Base-by-base conservation (phyloP, 2,888 invertebrate species). In the Cryptocephalus moraei region DNA sequence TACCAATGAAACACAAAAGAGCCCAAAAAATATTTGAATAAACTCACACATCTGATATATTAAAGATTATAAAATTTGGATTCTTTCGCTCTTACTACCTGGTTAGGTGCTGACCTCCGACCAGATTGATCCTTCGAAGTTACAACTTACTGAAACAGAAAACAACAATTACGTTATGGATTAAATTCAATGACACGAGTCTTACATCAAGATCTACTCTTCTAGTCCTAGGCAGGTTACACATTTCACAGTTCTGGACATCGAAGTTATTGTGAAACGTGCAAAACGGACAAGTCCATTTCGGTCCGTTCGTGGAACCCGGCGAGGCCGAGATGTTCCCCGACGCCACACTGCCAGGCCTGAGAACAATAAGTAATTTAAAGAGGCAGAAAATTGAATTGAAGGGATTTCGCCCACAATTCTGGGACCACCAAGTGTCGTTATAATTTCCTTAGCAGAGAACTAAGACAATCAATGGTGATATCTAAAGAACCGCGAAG, bases 251-350 rank as follows among this genome's bases (percentile, higher is more conserved):
- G 56, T 79, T 78, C 60, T 75, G 78, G 56, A 79, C 76, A 53
- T 82, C 81, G 52, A 83, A 75, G 53, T 81, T 80, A 76, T 96
- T 96, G 67, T 92, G 81, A 74, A 84, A 96, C 52, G 96, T 96
- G 79, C 96, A 96, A 64, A 91, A 86, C 58, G 81, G 80, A 70
- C 96, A 96, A 32, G 91, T 91, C 95, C 96, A 96, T 59, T 80
- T 74, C 6, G 74, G 64, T 48, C 73, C 73, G 44, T 68, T 72
- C 1, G 69, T 62, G 1, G 69, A 62, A 44, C 68, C 62, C 10
- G 62, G 62, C 13, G 66, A 60, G 47, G 65, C 60, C 43, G 60
- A 58, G 10, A 62, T 55, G 45, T 67, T 72, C 13, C 68, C 68
- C n/a, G 67, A 65, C 32, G 66, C 67, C 11, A 67, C 69, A 58